Conservation (phyloP, 2,113 vertebrate species). For the Chrysochloris asiatica region DNA sequence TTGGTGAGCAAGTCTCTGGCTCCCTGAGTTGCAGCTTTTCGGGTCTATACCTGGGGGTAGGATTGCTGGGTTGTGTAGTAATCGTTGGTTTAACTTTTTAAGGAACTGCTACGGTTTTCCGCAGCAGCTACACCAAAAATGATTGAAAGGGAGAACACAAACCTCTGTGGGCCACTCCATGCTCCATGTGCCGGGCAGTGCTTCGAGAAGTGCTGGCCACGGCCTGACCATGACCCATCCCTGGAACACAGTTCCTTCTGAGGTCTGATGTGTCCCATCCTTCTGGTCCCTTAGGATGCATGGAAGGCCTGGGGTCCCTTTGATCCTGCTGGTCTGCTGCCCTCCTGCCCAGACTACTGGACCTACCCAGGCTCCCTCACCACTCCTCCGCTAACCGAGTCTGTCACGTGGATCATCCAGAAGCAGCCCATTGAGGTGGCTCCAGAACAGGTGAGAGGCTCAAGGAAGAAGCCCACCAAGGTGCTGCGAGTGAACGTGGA, state of each 20-base stretch:
- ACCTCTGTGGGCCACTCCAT: no score
- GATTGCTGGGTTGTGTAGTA: neutral
- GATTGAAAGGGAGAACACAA: neutral
- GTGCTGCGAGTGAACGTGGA: no score
- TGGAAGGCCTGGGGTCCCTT: slow-evolving; percentile 89
- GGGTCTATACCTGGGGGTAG: neutral
- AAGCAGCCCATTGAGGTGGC: slow-evolving; percentile 94
- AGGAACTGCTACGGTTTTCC: neutral
- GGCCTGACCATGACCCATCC: no score
- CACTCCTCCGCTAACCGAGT: slow-evolving; percentile 93
- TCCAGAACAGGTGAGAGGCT: slow-evolving; percentile 90
- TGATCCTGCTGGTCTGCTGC: slow-evolving; percentile 90
- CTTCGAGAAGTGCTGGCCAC: no score
- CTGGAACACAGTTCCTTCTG: no score
- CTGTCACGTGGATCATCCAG: slow-evolving; percentile 96
- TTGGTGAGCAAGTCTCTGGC: neutral
- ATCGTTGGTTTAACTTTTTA: neutral
- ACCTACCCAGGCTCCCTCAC: slow-evolving; percentile 95
- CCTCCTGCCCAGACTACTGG: slow-evolving; percentile 93
- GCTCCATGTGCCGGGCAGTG: neutral
- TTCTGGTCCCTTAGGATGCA: slow-evolving; percentile 82
- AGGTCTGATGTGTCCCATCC: neutral
- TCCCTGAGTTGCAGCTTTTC: no score
- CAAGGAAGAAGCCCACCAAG: rapidly evolving
- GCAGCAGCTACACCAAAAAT: neutral